These are phyloP conservation scores for Zoanthus sansibaricus DNA, from an alignment of 92 coral and sea anemone species.

Conservation along the genomic window DNA sequence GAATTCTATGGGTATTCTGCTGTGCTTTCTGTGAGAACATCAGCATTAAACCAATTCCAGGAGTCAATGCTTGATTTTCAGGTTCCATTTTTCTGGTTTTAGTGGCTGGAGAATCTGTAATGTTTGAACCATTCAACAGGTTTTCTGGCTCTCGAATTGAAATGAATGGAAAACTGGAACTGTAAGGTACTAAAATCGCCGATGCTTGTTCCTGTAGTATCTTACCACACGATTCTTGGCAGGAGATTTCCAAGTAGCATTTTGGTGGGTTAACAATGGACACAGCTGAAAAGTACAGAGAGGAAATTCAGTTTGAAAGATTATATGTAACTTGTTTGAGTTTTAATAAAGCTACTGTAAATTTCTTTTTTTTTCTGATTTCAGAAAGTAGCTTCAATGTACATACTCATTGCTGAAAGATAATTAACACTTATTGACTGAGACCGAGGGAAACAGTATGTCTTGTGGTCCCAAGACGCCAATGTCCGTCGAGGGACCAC, in stretches of 20 bases:
- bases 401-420: no score
- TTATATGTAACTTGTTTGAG: no score
- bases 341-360: no score
- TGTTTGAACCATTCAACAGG: slow-evolving; percentile 65
- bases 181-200: slow-evolving; percentile 69
- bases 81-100: slow-evolving; percentile 69
- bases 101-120: slow-evolving; percentile 72
- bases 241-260: slow-evolving; percentile 77
- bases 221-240: slow-evolving; percentile 61
- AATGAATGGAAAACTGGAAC: slow-evolving; percentile 78
- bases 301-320: neutral
- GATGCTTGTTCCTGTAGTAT: slow-evolving; percentile 61
- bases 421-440: no score
- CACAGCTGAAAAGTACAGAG: slow-evolving; percentile 56
- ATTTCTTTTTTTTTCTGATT: no score
- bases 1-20: slow-evolving; percentile 71
- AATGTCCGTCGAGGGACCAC: no score
- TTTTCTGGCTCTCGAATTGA: slow-evolving; percentile 80
- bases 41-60: slow-evolving; percentile 79
- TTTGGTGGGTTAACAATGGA: slow-evolving; percentile 69
- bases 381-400: no score
- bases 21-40: slow-evolving; percentile 83
- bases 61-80: slow-evolving; percentile 40
- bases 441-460: no score
- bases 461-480: no score